These are phyloP conservation scores for Porites rus DNA, from an alignment of 92 coral and sea anemone genomes.

Conservation along the genomic window DNA sequence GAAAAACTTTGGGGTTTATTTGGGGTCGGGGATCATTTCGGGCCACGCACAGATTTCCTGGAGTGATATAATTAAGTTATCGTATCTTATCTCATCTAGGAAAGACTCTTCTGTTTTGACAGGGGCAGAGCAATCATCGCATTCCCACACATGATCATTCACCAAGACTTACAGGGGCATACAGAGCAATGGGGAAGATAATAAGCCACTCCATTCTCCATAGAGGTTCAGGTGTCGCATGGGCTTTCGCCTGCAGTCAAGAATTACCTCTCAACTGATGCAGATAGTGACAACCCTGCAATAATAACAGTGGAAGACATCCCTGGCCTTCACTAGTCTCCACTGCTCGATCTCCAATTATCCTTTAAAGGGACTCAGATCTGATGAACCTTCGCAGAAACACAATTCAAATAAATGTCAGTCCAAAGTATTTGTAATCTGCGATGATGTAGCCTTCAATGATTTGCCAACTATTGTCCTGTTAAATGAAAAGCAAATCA, in stretches of 20 bases:
- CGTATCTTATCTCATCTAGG: neutral
- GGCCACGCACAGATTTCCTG: too few relatives aligned
- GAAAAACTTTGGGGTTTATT: too few relatives aligned
- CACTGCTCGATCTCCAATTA: too few relatives aligned
- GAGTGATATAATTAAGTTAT: too few relatives aligned
- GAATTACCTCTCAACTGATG: slow-evolving; percentile 54
- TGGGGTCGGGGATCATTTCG: too few relatives aligned
- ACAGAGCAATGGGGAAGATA: slow-evolving; percentile 56
- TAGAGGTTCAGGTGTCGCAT: slow-evolving; percentile 53
- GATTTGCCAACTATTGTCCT: slow-evolving; percentile 70
- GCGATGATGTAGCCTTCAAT: slow-evolving; percentile 55
- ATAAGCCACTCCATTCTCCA: slow-evolving; percentile 65
- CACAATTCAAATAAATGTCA: too few relatives aligned
- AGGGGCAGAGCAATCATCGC: slow-evolving; percentile 64
- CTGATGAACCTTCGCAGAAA: too few relatives aligned
- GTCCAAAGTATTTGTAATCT: too few relatives aligned
- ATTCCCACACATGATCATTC: slow-evolving; percentile 68
- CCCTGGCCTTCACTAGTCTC: slow-evolving; percentile 18
- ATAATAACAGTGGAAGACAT: slow-evolving; percentile 58
- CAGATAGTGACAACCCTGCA: slow-evolving; percentile 41
- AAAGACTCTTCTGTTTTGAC: slow-evolving; percentile 57
- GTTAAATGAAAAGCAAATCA: slow-evolving; percentile 67
- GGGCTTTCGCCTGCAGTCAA: slow-evolving; percentile 59
- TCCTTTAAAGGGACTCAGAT: too few relatives aligned
- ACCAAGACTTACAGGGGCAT: slow-evolving; percentile 56